Evolutionary conservation across 2,888 invertebrate species (phyloP).

Genomic region (Cyclophora punctaria): DNA sequence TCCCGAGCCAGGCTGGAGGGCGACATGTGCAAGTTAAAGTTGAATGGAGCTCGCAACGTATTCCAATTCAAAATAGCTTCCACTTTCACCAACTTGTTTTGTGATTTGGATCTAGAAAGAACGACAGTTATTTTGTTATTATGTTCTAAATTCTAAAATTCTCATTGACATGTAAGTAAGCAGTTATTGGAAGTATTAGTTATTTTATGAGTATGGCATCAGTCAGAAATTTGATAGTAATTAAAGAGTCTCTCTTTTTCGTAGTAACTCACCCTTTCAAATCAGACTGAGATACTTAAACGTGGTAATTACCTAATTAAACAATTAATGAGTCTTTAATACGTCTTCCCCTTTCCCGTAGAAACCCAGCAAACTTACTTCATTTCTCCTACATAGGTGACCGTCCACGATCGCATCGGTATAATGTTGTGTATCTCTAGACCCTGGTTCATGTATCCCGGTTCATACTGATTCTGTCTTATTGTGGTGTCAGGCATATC

Average conservation of each 20-base stretch:
- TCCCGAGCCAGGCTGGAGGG: constrained; percentile 75
- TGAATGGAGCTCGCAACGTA: constrained; percentile 76
- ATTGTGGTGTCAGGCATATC: constrained; percentile 77
- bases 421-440: constrained; percentile 74
- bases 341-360: too few species aligned
- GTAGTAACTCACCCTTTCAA: too few species aligned
- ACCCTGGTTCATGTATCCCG: constrained; percentile 76
- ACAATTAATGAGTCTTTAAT: too few species aligned
- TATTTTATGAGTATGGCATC: too few species aligned
- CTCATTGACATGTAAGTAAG: too few species aligned
- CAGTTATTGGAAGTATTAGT: too few species aligned
- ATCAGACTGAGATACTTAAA: too few species aligned
- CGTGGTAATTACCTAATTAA: too few species aligned
- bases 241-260: too few species aligned
- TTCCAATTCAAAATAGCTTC: constrained; percentile 76
- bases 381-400: constrained; percentile 79
- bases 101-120: background rate
- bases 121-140: too few species aligned
- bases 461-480: constrained; percentile 56
- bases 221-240: too few species aligned
- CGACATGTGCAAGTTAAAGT: constrained; percentile 80
- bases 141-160: too few species aligned
- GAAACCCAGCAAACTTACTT: constrained; percentile 50
- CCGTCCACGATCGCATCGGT: constrained; percentile 81
- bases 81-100: constrained; percentile 59